These are phyloP conservation scores for Epicampocera succincta DNA, from an alignment of 2,888 invertebrate genomes.

Conservation along the genomic window DNA sequence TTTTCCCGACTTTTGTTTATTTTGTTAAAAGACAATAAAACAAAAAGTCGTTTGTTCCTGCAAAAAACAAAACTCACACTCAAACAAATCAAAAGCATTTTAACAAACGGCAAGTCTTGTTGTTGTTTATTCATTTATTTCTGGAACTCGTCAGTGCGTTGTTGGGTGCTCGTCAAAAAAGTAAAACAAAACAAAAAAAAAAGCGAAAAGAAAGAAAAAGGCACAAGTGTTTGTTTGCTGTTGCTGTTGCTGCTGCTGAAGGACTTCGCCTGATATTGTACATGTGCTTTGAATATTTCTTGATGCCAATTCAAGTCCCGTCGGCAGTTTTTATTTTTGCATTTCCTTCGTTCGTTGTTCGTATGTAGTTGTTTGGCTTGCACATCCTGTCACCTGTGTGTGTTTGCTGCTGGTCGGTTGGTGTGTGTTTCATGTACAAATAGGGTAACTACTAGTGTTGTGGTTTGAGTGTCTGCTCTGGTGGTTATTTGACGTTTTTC, in stretches of 20 bases:
- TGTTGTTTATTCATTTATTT: constrained; percentile 10
- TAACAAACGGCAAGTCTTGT: constrained; percentile 69
- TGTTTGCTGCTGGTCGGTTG: background rate
- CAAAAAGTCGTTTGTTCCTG: constrained; percentile 46
- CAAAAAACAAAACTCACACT: constrained; percentile 13
- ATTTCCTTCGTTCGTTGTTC: constrained; percentile 13
- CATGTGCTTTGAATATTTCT: constrained; percentile 66
- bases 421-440: constrained; percentile 1
- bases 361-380: constrained; percentile 44
- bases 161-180: constrained; percentile 47
- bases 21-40: constrained; percentile 22
- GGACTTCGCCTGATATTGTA: constrained; percentile 30
- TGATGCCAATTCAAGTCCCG: constrained; percentile 69
- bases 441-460: constrained; percentile 8
- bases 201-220: constrained; percentile 13
- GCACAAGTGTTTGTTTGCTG: constrained; percentile 54
- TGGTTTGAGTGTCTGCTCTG: background rate
- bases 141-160: constrained; percentile 35
- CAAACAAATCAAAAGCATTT: background rate
- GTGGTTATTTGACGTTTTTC: constrained; percentile 30
- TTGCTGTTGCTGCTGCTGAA: constrained; percentile 39
- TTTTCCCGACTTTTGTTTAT: constrained; percentile 20
- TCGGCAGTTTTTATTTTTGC: constrained; percentile 48
- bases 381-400: constrained; percentile 70
- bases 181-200: too few species aligned